phyloP scores from a whole-genome alignment of 2,888 invertebrate species.

The Copidosoma aretas region DNA sequence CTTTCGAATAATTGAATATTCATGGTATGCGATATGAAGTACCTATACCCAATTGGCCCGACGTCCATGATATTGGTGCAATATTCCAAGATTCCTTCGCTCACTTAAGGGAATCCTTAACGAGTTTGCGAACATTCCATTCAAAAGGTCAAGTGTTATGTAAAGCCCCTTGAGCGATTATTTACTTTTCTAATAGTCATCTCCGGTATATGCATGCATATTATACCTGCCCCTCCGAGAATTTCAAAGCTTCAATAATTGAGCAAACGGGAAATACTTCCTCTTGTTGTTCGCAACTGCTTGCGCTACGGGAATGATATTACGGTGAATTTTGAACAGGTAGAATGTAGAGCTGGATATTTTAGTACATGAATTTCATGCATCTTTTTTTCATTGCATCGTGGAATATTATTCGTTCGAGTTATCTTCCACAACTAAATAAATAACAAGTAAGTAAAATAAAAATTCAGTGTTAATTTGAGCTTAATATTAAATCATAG shows the following conservation, averaged over 20 bases:
- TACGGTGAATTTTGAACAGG: neutral
- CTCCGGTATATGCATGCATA: neutral
- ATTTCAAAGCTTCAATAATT: neutral
- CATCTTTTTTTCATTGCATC: too few relatives aligned
- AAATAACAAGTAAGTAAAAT: too few relatives aligned
- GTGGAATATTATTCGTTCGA: too few relatives aligned
- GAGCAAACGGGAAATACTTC: neutral
- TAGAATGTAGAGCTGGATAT: too few relatives aligned
- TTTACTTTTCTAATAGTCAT: neutral
- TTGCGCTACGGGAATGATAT: neutral
- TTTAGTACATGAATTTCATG: too few relatives aligned
- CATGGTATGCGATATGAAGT: neutral
- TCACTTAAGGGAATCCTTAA: constrained; percentile 1
- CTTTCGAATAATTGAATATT: neutral
- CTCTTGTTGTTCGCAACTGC: neutral
- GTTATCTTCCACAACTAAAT: too few relatives aligned
- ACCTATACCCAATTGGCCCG: neutral
- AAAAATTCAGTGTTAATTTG: too few relatives aligned
- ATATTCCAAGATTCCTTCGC: neutral
- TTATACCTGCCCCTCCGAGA: neutral
- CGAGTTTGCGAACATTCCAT: neutral
- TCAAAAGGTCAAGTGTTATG: constrained; percentile 11
- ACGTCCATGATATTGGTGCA: constrained; percentile 1
- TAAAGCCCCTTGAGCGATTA: constrained; percentile 9
- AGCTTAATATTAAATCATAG: too few relatives aligned